phyloP scores from a whole-genome alignment of 2,888 invertebrate genomes.

The Orthosia cruda region DNA sequence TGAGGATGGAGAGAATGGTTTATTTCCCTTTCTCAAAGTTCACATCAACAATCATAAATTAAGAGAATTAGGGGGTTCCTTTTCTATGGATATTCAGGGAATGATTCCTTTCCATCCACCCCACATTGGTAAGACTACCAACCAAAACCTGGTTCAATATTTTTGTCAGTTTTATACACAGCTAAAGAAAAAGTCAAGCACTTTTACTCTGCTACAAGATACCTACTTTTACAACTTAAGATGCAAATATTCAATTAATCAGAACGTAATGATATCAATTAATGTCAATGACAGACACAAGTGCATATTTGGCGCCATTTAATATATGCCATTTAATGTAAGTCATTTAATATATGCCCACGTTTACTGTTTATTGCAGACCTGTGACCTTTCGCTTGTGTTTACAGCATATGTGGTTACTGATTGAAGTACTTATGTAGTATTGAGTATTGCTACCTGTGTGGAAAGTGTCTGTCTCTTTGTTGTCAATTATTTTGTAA shows the following conservation, averaged over 20 bases:
- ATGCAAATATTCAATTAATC: constrained; percentile 17
- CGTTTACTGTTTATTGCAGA: constrained; percentile 40
- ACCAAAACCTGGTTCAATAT: too few species aligned
- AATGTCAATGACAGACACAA: constrained; percentile 54
- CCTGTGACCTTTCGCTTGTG: constrained; percentile 41
- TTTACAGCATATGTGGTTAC: constrained; percentile 18
- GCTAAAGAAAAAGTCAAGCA: neutral
- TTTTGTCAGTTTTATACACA: too few species aligned
- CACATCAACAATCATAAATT: neutral
- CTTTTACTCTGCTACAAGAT: neutral
- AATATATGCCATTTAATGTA: constrained; percentile 40
- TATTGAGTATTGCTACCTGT: neutral
- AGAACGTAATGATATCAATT: constrained; percentile 30
- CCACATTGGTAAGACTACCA: too few species aligned
- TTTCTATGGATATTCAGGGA: too few species aligned
- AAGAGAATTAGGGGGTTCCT: too few species aligned
- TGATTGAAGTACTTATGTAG: neutral
- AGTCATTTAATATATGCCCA: constrained; percentile 45
- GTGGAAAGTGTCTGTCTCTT: neutral
- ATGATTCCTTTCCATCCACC: neutral
- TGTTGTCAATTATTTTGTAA: neutral
- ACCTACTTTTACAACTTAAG: constrained; percentile 12
- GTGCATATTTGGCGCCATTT: constrained; percentile 54
- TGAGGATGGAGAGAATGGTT: neutral
- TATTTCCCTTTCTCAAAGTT: neutral